A percentile compares a stretch with the other conserved stretches of the same genome.
These are phyloP conservation scores for Lota lota DNA, from an alignment of 2,113 vertebrate species.

Conservation along the genomic window DNA sequence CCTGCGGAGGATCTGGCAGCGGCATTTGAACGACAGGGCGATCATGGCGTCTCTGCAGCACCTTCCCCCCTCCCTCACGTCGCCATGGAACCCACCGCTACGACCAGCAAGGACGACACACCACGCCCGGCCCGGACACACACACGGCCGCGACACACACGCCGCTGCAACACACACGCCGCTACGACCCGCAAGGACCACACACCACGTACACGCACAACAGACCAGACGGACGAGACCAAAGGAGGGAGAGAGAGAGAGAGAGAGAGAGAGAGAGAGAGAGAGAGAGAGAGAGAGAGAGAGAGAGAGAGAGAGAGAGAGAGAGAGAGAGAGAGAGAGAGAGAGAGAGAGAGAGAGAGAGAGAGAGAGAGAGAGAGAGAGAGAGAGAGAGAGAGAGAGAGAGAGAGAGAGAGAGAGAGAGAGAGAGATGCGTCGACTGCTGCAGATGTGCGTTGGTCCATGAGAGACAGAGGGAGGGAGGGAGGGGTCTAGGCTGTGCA, in stretches of 20 bases:
- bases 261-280: neutral
- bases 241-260: neutral
- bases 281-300: neutral
- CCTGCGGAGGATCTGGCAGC: constrained; percentile 95
- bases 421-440: neutral
- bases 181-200: constrained; percentile 1
- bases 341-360: no score
- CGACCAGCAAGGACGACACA: neutral
- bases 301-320: neutral
- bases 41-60: constrained; percentile 81
- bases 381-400: no score
- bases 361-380: constrained; percentile 3
- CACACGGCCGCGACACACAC: constrained; percentile 25
- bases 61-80: neutral
- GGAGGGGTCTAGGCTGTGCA: neutral
- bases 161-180: constrained; percentile 10
- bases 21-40: constrained; percentile 99
- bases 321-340: no score
- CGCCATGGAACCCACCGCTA: constrained; percentile 23
- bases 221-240: constrained; percentile 1
- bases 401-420: neutral
- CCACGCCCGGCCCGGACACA: neutral
- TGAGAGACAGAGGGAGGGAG: neutral
- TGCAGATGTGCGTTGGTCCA: neutral
- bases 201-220: constrained; percentile 9